Conservation (phyloP, 2,888 invertebrate genomes). For the Glaucopsyche alexis region DNA sequence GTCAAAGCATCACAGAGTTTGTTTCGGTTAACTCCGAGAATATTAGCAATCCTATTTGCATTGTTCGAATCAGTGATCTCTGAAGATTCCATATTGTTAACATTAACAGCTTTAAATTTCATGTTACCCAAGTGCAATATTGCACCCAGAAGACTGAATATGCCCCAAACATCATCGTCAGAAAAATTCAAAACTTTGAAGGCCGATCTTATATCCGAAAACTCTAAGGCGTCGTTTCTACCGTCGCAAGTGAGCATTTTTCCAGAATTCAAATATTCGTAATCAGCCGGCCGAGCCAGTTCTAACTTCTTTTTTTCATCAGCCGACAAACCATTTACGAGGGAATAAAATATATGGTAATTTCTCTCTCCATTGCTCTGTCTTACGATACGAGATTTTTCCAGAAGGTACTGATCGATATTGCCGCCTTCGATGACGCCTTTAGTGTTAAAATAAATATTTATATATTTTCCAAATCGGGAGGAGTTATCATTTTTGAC, state of each 20-base stretch:
- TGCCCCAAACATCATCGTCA: conserved; percentile 90
- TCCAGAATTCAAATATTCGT: conserved; percentile 90
- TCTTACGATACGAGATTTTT: conserved; percentile 95
- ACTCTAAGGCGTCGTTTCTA: conserved; percentile 91
- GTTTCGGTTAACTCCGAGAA: conserved; percentile 85
- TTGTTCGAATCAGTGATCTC: conserved; percentile 87
- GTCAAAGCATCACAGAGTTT: conserved; percentile 90
- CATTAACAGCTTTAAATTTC: conserved; percentile 86
- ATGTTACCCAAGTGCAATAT: conserved; percentile 96
- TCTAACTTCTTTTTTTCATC: conserved; percentile 90
- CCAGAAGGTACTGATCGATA: conserved; percentile 96
- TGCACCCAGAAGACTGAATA: conserved; percentile 91
- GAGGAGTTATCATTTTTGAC: conserved; percentile 97
- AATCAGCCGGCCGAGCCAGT: conserved; percentile 85
- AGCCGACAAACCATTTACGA: conserved; percentile 89
- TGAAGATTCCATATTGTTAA: conserved; percentile 92
- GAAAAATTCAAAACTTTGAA: conserved; percentile 94
- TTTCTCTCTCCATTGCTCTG: conserved; percentile 94
- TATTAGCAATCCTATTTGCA: conserved; percentile 84
- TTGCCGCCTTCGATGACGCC: conserved; percentile 95
- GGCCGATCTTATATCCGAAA: conserved; percentile 93
- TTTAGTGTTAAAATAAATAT: conserved; percentile 89
- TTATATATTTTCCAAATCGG: conserved; percentile 97
- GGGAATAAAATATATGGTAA: conserved; percentile 97
- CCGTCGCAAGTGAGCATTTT: conserved; percentile 88